Base-by-base conservation (phyloP, 2,113 vertebrate species). In the Pterocles gutturalis region DNA sequence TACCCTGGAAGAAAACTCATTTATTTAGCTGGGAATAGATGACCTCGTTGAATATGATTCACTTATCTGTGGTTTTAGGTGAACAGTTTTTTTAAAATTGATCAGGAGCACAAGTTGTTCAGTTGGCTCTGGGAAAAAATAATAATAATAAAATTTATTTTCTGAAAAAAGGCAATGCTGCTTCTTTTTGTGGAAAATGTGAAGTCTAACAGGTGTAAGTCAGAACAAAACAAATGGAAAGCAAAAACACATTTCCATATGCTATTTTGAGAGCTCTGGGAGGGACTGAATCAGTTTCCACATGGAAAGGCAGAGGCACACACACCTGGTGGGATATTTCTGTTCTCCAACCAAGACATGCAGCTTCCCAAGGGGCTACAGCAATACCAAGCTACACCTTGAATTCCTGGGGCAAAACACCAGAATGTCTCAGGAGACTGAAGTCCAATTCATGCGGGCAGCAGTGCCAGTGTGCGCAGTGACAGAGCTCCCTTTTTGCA, bases 21-120 rank as follows among this genome's bases (percentile, higher is more conserved):
- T 93, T 98, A n/a, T 96, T 97, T 97, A 85, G 87, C 65, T 86
- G 87, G 62, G 92, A 94, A 93, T 89, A 87, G 76, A 93, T 91
- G 82, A 95, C 91, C 58, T 88, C 24, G 41, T 49, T 96, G 67
- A 82, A 93, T 70, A 87, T 91, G 88, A 97, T 96, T 96, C 83
- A 95, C 65, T 97, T 96, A 93, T 91, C 70, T 96, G 36, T 83
- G 89, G 81, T 80, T 96, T 92, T 91, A 87, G 92, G 90, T 82
- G 69, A 95, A 94, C 55, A 72, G 62, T 20, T 58, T 85, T 95
- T 96, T 82, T 92, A 29, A 94, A 90, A 94, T 29, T 84, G 88
- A 94, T 95, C 46, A 36, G 84, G 51, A 85, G 73, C 77, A 76
- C 66, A 93, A 97, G 89, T 78, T 97, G 71, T 93, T 96, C 31